Conservation (phyloP, 2,888 invertebrate genomes). For the Apoda limacodes region DNA sequence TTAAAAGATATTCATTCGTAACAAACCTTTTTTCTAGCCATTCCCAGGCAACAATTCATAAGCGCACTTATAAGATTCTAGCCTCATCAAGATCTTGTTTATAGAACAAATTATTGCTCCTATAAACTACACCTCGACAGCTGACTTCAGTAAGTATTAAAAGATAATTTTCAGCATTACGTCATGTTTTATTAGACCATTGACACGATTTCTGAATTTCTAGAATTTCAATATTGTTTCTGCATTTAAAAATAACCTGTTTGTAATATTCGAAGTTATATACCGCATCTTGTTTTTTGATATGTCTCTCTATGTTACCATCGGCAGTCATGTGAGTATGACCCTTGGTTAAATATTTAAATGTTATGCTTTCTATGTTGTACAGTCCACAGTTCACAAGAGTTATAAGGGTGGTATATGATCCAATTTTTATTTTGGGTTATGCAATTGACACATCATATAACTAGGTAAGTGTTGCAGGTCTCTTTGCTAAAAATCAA, state of each 20-base stretch:
- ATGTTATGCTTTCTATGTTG: slow-evolving; percentile 7
- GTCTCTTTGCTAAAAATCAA: too few species aligned
- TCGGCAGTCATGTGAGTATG: slow-evolving; percentile 17
- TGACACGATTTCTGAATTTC: slow-evolving; percentile 11
- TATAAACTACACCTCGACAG: slow-evolving; percentile 13
- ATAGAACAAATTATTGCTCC: slow-evolving; percentile 5
- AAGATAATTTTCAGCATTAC: slow-evolving; percentile 11
- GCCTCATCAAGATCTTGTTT: slow-evolving; percentile 8
- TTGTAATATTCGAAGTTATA: slow-evolving; percentile 10
- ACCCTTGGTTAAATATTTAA: too few species aligned
- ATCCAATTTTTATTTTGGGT: slow-evolving; percentile 16
- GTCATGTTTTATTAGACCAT: slow-evolving; percentile 12
- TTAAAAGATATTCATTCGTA: too few species aligned
- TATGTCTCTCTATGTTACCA: slow-evolving; percentile 11
- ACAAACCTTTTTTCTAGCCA: too few species aligned
- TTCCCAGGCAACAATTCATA: too few species aligned
- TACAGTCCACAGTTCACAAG: slow-evolving; percentile 6
- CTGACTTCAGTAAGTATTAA: slow-evolving; percentile 11
- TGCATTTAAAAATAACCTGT: slow-evolving; percentile 7
- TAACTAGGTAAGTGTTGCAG: slow-evolving; percentile 6
- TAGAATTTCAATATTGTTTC: slow-evolving; percentile 6
- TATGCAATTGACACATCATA: slow-evolving; percentile 17
- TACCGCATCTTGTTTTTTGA: slow-evolving; percentile 6
- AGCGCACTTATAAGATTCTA: too few species aligned
- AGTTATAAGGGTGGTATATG: slow-evolving; percentile 9